phyloP scores from a whole-genome alignment of 1,140 invertebrate species.

The Macrosteles quadrilineatus region DNA sequence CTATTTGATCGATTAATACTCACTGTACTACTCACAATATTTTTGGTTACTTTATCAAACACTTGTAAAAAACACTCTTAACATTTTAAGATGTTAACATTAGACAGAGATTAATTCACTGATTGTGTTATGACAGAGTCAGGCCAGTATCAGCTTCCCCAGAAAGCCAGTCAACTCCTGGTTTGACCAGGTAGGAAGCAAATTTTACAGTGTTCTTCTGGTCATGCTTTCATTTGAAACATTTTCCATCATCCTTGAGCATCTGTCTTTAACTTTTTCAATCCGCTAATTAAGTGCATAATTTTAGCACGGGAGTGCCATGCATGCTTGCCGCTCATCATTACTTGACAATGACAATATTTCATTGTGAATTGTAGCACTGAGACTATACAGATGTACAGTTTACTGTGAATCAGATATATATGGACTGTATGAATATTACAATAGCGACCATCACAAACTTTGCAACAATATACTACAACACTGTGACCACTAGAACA shows the following conservation, averaged over 20 bases:
- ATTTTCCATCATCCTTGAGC: conserved; percentile 10
- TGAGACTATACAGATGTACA: no score
- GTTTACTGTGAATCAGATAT: no score
- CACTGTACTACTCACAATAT: background rate
- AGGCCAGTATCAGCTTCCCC: conserved; percentile 40
- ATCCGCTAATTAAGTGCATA: conserved; percentile 10
- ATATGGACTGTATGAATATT: no score
- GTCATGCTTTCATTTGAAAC: conserved; percentile 28
- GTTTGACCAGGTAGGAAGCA: conserved; percentile 43
- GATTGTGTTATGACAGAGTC: conserved; percentile 39
- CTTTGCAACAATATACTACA: no score
- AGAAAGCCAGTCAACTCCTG: conserved; percentile 44
- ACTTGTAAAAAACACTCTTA: background rate
- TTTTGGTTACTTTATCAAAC: background rate
- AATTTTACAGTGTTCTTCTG: conserved; percentile 22
- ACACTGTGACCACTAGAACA: no score
- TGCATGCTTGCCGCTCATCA: conserved; percentile 6
- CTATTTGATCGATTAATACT: background rate
- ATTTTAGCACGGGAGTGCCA: conserved; percentile 12
- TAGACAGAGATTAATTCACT: conserved; percentile 10
- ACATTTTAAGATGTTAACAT: background rate
- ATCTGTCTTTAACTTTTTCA: conserved; percentile 17
- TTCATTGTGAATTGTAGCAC: background rate
- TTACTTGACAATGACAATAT: background rate
- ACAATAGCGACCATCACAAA: no score